Evolutionary conservation across 2,888 invertebrate species (phyloP), one percentile per base, ranked within the genome.

Genomic region (Odontothrips loti): DNA sequence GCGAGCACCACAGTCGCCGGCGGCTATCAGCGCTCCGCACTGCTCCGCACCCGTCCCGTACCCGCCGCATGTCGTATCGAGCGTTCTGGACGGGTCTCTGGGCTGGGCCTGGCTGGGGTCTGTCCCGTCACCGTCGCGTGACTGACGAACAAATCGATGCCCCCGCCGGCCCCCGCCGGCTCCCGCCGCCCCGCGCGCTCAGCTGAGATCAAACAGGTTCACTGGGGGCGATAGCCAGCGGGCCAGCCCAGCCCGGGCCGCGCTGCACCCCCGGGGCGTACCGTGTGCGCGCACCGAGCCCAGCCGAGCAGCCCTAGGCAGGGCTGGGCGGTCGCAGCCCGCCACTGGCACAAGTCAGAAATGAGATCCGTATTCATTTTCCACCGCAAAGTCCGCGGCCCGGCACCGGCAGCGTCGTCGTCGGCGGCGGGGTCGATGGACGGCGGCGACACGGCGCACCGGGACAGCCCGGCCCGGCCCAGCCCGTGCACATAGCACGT

Each of bases 181-280:
- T 12, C 68, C 9, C 27, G 1, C 23, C 23, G 68, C 68, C 27
- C 68, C 27, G 27, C 27, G 9, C 68, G 68, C 68, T 75, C 68
- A 75, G 68, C 68, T 75, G 68, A 75, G 68, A 75, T 75, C 68
- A 75, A 75, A 75, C 68, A 75, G 68, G 68, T 75, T 75, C 68
- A 75, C 27, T 27, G 27, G 68, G 27, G 68, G 68, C 68, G 68
- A 75, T 75, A 75, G 27, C 23, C 68, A 12, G 68, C 68, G 68
- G 68, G 68, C 23, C 68, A 43, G 34, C 34, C 34, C 34, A 6
- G 34, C 34, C 34, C 34, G n/a, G n/a, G n/a, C n/a, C n/a, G n/a
- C n/a, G n/a, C n/a, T n/a, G n/a, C n/a, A n/a, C n/a, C n/a, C n/a
- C n/a, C n/a, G 34, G 34, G 34, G 34, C 6, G 34, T 43, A 43